These are phyloP conservation scores for Odontomyia ornata DNA, from an alignment of 2,888 invertebrate species.

Conservation along the genomic window DNA sequence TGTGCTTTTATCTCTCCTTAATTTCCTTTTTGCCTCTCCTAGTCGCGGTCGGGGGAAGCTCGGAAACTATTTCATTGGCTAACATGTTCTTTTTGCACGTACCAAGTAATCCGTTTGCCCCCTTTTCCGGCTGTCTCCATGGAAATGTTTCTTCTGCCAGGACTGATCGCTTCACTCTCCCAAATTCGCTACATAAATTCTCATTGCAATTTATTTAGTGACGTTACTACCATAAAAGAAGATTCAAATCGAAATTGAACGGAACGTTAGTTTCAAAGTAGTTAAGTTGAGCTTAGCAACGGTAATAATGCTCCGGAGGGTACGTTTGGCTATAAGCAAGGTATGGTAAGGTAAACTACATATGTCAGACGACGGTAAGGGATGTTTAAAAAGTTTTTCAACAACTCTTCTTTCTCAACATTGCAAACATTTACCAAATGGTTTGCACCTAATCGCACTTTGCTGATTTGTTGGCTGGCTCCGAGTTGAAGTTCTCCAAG, in stretches of 20 bases:
- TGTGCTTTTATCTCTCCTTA: slow-evolving; percentile 12
- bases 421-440: slow-evolving; percentile 34
- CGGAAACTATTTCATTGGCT: background rate
- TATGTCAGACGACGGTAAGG: too few species aligned
- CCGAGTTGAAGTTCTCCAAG: background rate
- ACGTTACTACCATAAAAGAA: background rate
- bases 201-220: slow-evolving; percentile 14
- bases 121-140: background rate
- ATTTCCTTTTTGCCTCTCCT: background rate
- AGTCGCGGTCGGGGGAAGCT: background rate
- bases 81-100: background rate
- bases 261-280: slow-evolving; percentile 17
- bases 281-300: background rate
- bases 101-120: background rate
- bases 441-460: slow-evolving; percentile 37
- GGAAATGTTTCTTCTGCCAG: background rate
- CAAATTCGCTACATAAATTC: background rate
- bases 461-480: background rate
- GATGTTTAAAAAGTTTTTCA: too few species aligned
- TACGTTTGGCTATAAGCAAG: background rate
- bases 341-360: background rate
- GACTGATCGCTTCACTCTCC: background rate
- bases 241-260: slow-evolving; percentile 14
- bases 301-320: background rate
- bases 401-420: background rate